Base-by-base conservation (phyloP, 2,888 invertebrate species). In the Eupelmus urozonus region DNA sequence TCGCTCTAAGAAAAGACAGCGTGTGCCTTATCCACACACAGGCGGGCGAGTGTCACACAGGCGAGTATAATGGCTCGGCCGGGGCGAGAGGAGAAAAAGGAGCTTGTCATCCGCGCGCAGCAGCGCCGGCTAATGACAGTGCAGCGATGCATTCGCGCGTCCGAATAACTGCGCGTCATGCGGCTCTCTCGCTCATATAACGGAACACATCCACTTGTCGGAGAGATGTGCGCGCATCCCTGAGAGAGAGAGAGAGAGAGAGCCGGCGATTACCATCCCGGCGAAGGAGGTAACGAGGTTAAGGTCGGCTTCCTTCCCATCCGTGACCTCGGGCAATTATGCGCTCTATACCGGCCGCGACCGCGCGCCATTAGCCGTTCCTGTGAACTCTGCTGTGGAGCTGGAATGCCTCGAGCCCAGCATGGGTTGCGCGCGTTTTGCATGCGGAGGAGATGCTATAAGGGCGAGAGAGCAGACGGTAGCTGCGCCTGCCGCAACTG, bases 241-340 rank as follows among this genome's bases (percentile, higher is more conserved):
- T 20, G n/a, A 0, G 5, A 5, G 16, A 53, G 27, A 27, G 49
- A 25, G 27, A 57, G 34, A 18, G n/a, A 59, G 59, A 45, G 45
- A 42, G 53, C 40, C 25, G n/a, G 9, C 57, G 55, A 77, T 77
- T 63, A 66, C 42, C 66, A 69, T 27, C 42, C 67, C n/a, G n/a
- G n/a, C 13, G 49, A 83, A 82, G 71, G 82, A 83, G 83, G 83
- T 83, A 83, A 84, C 82, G 83, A 81, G 83, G 83, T 82, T 83
- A 83, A 84, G 82, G 82, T 82, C 83, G 82, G 62, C 80, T 65
- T 70, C 66, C 79, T 70, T 81, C 79, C 78, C 80, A 82, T 76
- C 83, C 82, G 74, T 82, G 83, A 82, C 82, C 83, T 81, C 80
- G 82, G 74, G 79, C 81, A 82, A 82, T 82, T 70, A 78, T 27